Evolutionary conservation across 1,140 invertebrate genomes (phyloP), one percentile per base, ranked within the genome.

Genomic region (Rhyzopertha dominica): DNA sequence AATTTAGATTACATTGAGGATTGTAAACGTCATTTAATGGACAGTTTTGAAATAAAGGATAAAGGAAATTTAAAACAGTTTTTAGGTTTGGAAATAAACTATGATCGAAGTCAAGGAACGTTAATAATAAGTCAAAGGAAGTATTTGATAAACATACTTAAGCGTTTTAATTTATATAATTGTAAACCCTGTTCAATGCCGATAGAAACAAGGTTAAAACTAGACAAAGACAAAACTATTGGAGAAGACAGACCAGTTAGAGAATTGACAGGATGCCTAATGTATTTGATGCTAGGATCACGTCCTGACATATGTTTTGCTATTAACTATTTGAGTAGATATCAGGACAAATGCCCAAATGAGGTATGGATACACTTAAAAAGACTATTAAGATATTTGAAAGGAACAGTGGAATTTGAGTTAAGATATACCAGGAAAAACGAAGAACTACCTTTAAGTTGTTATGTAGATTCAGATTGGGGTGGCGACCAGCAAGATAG

Each of bases 331-430:
- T 43, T 31, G 9, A 35, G 31, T 14, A 34, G 31, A 22, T 43
- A 35, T 36, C 20, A 36, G 36, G 31, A 31, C 30, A 36, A 3
- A 43, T 12, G 12, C 23, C n/a, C n/a, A n/a, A 14, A 36, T 10
- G 20, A 43, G n/a, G 10, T 23, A 19, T 43, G 42, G 42, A 36
- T 17, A 8, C 5, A 36, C 9, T 8, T 43, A n/a, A 43, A 70
- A 41, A 46, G 62, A 24, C 52, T 72, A 3, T 51, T 71, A 7
- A 22, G 56, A 22, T 72, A 73, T 49, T 46, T 74, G 1, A 62
- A 64, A 30, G 60, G 50, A 22, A 72, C 71, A 31, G 30, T 46
- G 26, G 51, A 55, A 32, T 13, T 36, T 14, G 49, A 53, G 16
- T 41, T 58, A 24, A 35, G 54, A 23, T 51, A 32, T 46, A 25